A percentile compares a stretch with the other conserved stretches of the same genome.
Conservation (phyloP, 1,140 invertebrate species). For the Leptinotarsa lineolata region DNA sequence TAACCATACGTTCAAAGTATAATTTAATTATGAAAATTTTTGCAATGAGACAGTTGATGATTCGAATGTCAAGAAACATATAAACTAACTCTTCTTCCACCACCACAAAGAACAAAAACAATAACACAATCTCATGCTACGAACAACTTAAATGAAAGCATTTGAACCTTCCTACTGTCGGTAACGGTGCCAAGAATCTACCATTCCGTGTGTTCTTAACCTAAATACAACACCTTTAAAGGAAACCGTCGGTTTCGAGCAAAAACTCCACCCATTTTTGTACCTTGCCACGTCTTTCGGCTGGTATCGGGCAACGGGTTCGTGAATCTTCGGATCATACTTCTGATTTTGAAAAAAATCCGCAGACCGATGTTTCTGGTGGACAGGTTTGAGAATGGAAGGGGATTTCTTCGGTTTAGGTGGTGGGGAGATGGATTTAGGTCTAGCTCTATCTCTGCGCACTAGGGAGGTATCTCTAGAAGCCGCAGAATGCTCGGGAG, state of each 20-base stretch:
- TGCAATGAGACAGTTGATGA: too few relatives aligned
- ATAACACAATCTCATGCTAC: not conserved
- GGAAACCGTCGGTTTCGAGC: constrained; percentile 65
- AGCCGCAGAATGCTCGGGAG: constrained; percentile 57
- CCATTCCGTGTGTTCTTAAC: constrained; percentile 27
- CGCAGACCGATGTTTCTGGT: constrained; percentile 42
- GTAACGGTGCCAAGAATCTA: constrained; percentile 12
- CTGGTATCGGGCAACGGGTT: constrained; percentile 76
- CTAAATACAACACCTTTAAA: constrained; percentile 70
- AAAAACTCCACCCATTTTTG: constrained; percentile 60
- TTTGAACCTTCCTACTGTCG: constrained; percentile 23
- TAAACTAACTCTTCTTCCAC: not conserved
- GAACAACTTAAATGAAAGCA: not conserved
- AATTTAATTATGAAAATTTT: too few relatives aligned
- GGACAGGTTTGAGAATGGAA: constrained; percentile 67
- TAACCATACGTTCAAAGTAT: too few relatives aligned
- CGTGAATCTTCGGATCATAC: constrained; percentile 75
- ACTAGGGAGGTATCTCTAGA: constrained; percentile 48
- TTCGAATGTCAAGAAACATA: too few relatives aligned
- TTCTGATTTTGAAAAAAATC: constrained; percentile 60
- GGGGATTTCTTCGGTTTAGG: constrained; percentile 51
- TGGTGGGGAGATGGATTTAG: constrained; percentile 57
- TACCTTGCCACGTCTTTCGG: constrained; percentile 59
- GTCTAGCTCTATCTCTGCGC: constrained; percentile 48
- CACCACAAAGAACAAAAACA: not conserved